These are phyloP conservation scores for fruit fly (Drosophila melanogaster) DNA, from an alignment of 1,140 invertebrate genomes.

Conservation along the genomic window DNA sequence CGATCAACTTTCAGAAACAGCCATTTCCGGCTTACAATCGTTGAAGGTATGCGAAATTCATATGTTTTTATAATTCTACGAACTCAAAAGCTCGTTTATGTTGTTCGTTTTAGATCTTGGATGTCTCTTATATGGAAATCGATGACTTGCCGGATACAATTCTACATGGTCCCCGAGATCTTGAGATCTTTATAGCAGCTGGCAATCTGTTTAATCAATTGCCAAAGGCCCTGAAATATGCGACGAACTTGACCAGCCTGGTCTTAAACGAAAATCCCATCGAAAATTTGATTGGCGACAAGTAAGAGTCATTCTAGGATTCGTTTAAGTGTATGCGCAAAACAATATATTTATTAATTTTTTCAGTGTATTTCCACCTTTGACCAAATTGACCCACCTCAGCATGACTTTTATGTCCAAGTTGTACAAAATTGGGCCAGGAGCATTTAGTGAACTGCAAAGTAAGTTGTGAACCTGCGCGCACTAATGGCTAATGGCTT, in stretches of 20 bases:
- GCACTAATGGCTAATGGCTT: no score
- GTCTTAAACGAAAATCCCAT: constrained; percentile 90
- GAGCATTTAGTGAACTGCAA: constrained; percentile 74
- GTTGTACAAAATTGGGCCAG: constrained; percentile 86
- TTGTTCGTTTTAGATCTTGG: constrained; percentile 46
- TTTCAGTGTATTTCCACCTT: constrained; percentile 87
- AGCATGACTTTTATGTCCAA: constrained; percentile 88
- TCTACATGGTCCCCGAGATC: constrained; percentile 87
- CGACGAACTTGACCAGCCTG: constrained; percentile 86
- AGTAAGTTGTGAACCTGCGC: constrained; percentile 40
- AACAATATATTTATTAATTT: background rate
- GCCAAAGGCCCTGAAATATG: constrained; percentile 87
- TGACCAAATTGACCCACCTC: constrained; percentile 87
- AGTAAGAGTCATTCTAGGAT: constrained; percentile 62
- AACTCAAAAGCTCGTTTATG: no score
- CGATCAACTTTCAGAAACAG: constrained; percentile 86
- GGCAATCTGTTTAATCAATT: constrained; percentile 88
- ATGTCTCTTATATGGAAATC: constrained; percentile 88
- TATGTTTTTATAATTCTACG: background rate
- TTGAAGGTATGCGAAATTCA: constrained; percentile 86
- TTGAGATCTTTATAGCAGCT: constrained; percentile 89
- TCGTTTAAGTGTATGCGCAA: background rate
- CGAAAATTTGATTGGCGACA: constrained; percentile 82
- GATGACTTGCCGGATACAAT: constrained; percentile 87
- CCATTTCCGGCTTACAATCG: constrained; percentile 87